phyloP scores from a whole-genome alignment of 2,113 vertebrate species.

The Toxotes chatareus region DNA sequence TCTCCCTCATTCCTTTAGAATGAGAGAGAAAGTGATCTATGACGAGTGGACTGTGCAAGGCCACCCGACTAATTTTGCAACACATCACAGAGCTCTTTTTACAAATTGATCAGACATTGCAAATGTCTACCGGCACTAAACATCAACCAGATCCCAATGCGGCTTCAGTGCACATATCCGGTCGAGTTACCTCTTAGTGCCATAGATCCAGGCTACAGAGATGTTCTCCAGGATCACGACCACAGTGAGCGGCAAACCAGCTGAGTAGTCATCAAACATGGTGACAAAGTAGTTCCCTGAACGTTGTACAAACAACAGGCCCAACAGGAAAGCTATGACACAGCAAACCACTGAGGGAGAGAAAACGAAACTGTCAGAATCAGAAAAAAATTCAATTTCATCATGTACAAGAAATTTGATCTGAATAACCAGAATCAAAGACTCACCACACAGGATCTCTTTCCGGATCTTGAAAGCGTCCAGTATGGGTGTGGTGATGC shows the following conservation, averaged over 20 bases:
- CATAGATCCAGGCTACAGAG: slow-evolving; percentile 97
- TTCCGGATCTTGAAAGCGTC: slow-evolving; percentile 98
- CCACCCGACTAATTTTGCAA: not conserved
- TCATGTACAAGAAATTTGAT: not conserved
- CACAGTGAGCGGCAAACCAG: slow-evolving; percentile 94
- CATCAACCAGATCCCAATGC: not conserved
- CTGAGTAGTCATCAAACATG: slow-evolving; percentile 99
- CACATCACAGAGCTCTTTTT: not conserved
- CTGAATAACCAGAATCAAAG: not conserved
- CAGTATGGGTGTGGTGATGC: slow-evolving; percentile 96
- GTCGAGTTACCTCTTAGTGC: slow-evolving; percentile 92
- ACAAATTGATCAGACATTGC: not conserved
- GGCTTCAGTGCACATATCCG: not conserved
- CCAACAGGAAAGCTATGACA: slow-evolving; percentile 92
- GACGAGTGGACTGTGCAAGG: not conserved
- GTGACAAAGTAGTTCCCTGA: slow-evolving; percentile 99
- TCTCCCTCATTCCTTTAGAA: not conserved
- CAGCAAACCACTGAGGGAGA: slow-evolving; percentile 90
- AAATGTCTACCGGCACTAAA: not conserved
- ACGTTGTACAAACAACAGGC: slow-evolving; percentile 97
- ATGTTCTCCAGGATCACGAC: slow-evolving; percentile 98
- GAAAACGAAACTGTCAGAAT: slow-evolving; percentile 33
- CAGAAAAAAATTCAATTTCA: not conserved
- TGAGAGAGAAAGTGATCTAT: not conserved
- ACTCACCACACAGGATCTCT: slow-evolving; percentile 95